These are phyloP conservation scores for Perca fluviatilis DNA, from an alignment of 2,113 vertebrate species.

Conservation along the genomic window DNA sequence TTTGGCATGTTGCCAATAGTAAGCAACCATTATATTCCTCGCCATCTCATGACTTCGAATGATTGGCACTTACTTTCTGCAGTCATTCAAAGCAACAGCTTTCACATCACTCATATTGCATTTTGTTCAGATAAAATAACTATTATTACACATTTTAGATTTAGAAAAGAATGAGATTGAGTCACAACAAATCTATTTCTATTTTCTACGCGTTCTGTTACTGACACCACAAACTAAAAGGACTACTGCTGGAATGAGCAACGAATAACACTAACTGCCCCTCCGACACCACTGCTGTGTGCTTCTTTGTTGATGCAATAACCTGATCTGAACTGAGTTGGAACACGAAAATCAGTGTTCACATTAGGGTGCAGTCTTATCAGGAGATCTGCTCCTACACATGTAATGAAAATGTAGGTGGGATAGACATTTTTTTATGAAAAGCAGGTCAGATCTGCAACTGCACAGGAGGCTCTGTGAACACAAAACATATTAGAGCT, in stretches of 20 bases:
- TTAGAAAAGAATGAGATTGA: constrained; percentile 25
- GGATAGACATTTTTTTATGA: not conserved
- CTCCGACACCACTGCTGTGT: constrained; percentile 13
- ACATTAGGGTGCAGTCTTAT: not conserved
- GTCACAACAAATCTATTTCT: constrained; percentile 32
- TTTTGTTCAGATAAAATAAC: constrained; percentile 61
- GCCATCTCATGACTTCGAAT: constrained; percentile 30
- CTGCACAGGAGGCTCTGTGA: constrained; percentile 21
- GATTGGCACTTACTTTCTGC: constrained; percentile 56
- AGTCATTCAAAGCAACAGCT: constrained; percentile 48
- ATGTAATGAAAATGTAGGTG: not conserved
- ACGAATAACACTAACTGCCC: constrained; percentile 9
- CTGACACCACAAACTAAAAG: constrained; percentile 41
- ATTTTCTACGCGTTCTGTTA: constrained; percentile 25
- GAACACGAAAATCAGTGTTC: constrained; percentile 7
- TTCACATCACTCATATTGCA: constrained; percentile 66
- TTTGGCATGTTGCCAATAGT: constrained; percentile 58
- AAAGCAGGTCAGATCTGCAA: constrained; percentile 16
- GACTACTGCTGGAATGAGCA: constrained; percentile 26
- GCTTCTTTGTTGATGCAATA: constrained; percentile 29
- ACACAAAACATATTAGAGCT: constrained; percentile 16
- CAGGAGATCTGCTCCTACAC: not conserved
- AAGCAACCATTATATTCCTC: constrained; percentile 40
- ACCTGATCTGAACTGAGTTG: constrained; percentile 16
- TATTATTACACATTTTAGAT: constrained; percentile 45